Evolutionary conservation across 2,797 vertebrate species (phyloP).

Genomic region (Cryptoblepharus egeriae): DNA sequence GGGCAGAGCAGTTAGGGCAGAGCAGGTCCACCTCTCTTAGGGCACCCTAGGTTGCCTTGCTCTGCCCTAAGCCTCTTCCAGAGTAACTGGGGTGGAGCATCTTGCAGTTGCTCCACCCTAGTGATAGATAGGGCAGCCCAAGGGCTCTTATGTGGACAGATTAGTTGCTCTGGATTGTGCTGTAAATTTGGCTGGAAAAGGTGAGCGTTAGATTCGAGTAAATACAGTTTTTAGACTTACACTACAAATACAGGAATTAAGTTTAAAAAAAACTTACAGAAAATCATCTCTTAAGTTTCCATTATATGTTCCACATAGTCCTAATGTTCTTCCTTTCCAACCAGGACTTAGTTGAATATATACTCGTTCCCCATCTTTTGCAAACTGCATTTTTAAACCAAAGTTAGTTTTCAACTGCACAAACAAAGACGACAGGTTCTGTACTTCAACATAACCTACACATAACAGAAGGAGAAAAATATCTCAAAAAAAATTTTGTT

Average conservation of each 20-base stretch:
- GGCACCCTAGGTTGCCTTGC: too few species aligned
- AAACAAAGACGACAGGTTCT: slow-evolving; percentile 91
- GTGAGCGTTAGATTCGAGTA: too few species aligned
- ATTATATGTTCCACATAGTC: slow-evolving; percentile 96
- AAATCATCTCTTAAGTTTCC: slow-evolving; percentile 98
- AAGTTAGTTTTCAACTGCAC: slow-evolving; percentile 88
- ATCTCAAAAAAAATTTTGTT: slow-evolving; percentile 11
- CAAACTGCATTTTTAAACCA: slow-evolving; percentile 90
- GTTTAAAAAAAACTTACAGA: slow-evolving; percentile 83
- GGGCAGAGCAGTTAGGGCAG: too few species aligned
- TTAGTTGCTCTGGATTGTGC: too few species aligned
- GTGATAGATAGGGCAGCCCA: too few species aligned
- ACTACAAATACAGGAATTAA: not conserved
- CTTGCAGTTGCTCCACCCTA: too few species aligned
- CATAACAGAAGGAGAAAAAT: slow-evolving; percentile 39
- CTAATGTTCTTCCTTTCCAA: slow-evolving; percentile 91
- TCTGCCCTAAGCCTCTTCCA: too few species aligned
- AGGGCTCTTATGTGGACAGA: too few species aligned
- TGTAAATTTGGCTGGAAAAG: too few species aligned
- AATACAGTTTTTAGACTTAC: too few species aligned
- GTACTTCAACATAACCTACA: slow-evolving; percentile 86
- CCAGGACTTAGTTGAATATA: slow-evolving; percentile 89
- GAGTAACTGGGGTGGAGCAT: too few species aligned
- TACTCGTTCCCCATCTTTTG: slow-evolving; percentile 88
- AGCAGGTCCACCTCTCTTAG: too few species aligned